These are phyloP conservation scores for Cotesia chilonis DNA, from an alignment of 1,140 invertebrate species.

Conservation along the genomic window DNA sequence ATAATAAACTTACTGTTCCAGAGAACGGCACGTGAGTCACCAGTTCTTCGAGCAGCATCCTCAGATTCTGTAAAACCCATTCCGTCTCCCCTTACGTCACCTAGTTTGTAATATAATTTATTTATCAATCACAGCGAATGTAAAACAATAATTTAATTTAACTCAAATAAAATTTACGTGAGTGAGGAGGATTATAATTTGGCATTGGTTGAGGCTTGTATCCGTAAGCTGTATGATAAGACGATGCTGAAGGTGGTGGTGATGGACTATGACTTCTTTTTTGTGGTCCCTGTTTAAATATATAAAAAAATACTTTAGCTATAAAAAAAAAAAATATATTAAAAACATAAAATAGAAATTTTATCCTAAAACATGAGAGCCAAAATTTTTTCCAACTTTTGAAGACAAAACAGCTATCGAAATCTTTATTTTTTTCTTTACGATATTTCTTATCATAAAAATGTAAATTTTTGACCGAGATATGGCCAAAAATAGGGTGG, in stretches of 20 bases:
- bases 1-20: slow-evolving; percentile 77
- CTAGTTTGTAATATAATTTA: slow-evolving; percentile 34
- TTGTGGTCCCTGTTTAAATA: slow-evolving; percentile 62
- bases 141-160: slow-evolving; percentile 16
- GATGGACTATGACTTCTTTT: slow-evolving; percentile 76
- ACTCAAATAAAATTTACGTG: slow-evolving; percentile 64
- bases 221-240: slow-evolving; percentile 66
- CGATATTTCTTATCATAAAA: neutral
- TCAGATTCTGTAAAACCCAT: slow-evolving; percentile 77
- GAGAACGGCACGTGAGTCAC: slow-evolving; percentile 78
- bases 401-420: too few species aligned
- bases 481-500: too few species aligned
- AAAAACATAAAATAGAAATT: too few species aligned
- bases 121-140: slow-evolving; percentile 17
- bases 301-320: too few species aligned
- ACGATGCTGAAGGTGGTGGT: slow-evolving; percentile 68
- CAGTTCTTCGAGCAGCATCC: slow-evolving; percentile 75
- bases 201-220: slow-evolving; percentile 66
- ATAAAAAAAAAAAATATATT: too few species aligned
- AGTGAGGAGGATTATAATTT: slow-evolving; percentile 62
- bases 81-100: slow-evolving; percentile 42
- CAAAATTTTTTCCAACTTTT: too few species aligned
- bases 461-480: neutral
- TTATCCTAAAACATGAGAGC: too few species aligned
- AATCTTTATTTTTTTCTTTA: too few species aligned